Evolutionary conservation across 2,113 vertebrate genomes (phyloP).

Genomic region (Equus quagga): DNA sequence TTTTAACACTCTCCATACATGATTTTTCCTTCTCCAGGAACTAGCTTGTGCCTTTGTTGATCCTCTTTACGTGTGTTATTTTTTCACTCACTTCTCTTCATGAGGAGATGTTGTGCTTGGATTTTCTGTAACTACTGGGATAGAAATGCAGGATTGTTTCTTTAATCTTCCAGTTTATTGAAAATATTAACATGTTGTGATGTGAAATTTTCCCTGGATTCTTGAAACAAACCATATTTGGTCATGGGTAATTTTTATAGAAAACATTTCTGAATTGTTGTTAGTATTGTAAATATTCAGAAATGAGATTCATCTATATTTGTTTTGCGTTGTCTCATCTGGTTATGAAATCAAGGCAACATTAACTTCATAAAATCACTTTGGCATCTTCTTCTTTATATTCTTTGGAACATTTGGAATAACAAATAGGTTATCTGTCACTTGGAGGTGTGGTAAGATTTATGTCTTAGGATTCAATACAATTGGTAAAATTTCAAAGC

Average conservation of each 20-base stretch:
- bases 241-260: not conserved
- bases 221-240: not conserved
- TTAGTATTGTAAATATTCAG: not conserved
- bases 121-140: not conserved
- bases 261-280: not conserved
- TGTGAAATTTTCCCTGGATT: not conserved
- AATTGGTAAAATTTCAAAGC: not conserved
- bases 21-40: not conserved
- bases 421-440: not conserved
- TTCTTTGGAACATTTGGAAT: not conserved
- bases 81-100: not conserved
- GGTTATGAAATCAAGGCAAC: not conserved
- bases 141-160: not conserved
- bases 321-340: slow-evolving; percentile 3
- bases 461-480: not conserved
- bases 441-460: not conserved
- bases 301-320: not conserved
- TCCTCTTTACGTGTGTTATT: not conserved
- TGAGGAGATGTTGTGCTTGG: not conserved
- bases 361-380: not conserved
- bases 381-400: not conserved
- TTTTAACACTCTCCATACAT: not conserved
- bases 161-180: not conserved
- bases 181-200: not conserved
- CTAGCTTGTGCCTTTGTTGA: not conserved